Conservation (phyloP, 2,797 vertebrate species). For the Falco naumanni region DNA sequence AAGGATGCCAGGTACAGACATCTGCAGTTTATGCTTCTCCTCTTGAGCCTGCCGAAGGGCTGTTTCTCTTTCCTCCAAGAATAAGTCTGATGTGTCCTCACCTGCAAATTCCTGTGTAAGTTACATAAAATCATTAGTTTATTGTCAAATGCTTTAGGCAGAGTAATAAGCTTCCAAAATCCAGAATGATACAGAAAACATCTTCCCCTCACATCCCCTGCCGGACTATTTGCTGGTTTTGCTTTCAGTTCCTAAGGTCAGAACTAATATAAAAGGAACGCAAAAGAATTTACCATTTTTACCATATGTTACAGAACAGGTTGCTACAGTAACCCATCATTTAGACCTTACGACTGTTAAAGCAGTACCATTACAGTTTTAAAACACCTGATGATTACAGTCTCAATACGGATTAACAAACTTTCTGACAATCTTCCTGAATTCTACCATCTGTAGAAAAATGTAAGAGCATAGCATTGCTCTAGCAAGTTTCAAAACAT, state of each 20-base stretch:
- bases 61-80: conserved; percentile 95
- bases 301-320: accelerated
- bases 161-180: neutral
- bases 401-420: neutral
- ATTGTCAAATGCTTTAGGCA: neutral
- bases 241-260: neutral
- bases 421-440: neutral
- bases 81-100: conserved; percentile 96
- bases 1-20: conserved; percentile 98
- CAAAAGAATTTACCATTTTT: neutral
- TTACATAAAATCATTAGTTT: neutral
- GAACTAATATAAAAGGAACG: neutral
- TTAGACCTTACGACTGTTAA: neutral
- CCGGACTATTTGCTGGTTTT: neutral
- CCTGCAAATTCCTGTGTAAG: conserved; percentile 92
- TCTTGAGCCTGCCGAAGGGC: conserved; percentile 96
- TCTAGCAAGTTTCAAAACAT: neutral
- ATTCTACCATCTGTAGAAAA: neutral
- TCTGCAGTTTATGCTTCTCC: conserved; percentile 98
- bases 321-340: neutral
- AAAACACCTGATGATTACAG: neutral
- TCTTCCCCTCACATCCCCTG: neutral
- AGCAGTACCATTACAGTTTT: neutral
- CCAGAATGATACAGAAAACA: neutral
- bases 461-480: neutral